A percentile compares a stretch with the other conserved stretches of the same genome.
phyloP scores from a whole-genome alignment of 2,888 invertebrate genomes.

The Aleiodes leptofemur region DNA sequence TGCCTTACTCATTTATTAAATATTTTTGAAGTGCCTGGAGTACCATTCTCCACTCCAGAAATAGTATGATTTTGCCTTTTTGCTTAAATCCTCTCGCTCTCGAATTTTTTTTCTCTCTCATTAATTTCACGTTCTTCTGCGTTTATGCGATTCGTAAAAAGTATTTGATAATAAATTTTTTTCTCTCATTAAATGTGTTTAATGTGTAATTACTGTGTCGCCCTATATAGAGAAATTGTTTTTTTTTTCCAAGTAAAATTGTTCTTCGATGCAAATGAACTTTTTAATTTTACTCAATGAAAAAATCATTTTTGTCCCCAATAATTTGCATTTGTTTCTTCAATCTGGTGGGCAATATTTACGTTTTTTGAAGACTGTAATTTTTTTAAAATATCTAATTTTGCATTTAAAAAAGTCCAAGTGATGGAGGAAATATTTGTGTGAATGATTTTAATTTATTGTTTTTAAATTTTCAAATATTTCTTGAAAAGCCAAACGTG shows the following conservation, averaged over 20 bases:
- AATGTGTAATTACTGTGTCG: conserved; percentile 8
- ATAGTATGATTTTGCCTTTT: conserved; percentile 58
- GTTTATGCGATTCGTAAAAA: conserved; percentile 37
- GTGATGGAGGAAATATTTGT: too few species aligned
- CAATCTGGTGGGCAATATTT: not conserved
- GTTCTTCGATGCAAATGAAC: not conserved
- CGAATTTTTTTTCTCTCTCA: conserved; percentile 55
- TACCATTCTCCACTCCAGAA: conserved; percentile 61
- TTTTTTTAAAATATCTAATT: not conserved
- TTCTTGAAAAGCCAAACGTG: conserved; percentile 45
- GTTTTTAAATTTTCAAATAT: not conserved
- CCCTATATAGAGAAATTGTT: not conserved
- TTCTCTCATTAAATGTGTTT: not conserved
- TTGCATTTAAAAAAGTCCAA: too few species aligned
- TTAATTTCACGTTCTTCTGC: conserved; percentile 41
- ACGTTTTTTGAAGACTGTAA: not conserved
- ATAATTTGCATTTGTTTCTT: conserved; percentile 2
- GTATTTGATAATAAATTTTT: conserved; percentile 4
- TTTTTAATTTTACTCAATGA: not conserved
- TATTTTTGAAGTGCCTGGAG: conserved; percentile 65
- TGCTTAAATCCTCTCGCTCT: conserved; percentile 59
- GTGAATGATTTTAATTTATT: too few species aligned
- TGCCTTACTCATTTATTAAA: conserved; percentile 72
- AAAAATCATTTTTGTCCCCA: not conserved
- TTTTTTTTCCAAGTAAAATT: not conserved